Evolutionary conservation across 2,113 vertebrate genomes (phyloP).

Genomic region (Vombatus ursinus): DNA sequence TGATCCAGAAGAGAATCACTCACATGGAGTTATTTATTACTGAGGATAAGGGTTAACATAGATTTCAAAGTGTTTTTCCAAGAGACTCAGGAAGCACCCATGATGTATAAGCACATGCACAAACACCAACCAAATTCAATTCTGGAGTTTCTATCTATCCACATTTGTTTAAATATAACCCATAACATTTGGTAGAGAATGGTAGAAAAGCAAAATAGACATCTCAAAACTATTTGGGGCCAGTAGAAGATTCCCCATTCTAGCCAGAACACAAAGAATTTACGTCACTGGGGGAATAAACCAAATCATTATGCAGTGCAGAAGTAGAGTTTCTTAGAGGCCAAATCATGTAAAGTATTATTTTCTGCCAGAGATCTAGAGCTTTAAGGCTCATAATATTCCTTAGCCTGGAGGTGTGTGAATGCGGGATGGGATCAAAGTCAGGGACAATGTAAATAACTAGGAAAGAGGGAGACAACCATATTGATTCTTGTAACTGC

Average conservation of each 20-base stretch:
- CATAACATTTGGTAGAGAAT: not conserved
- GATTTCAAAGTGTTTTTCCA: not conserved
- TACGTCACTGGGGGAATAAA: too few species aligned
- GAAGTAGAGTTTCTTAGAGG: too few species aligned
- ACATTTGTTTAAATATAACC: not conserved
- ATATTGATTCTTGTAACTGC: not conserved
- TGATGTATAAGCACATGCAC: not conserved
- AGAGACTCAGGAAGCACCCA: not conserved
- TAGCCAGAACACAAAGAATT: too few species aligned
- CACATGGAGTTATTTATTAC: not conserved
- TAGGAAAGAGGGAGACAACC: not conserved
- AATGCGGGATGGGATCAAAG: not conserved
- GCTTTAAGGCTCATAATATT: too few species aligned
- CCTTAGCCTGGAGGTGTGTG: not conserved
- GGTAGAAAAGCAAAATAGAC: not conserved
- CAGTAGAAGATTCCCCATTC: too few species aligned
- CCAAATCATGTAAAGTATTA: too few species aligned
- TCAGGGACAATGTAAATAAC: not conserved
- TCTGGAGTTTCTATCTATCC: not conserved
- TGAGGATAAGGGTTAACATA: not conserved
- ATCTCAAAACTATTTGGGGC: not conserved
- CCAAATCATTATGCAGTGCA: too few species aligned
- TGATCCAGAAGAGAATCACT: not conserved
- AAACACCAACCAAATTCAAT: not conserved
- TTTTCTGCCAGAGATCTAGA: too few species aligned